Base-by-base conservation (phyloP, 1,140 invertebrate species). In the Pseudomyrmex pallidus region DNA sequence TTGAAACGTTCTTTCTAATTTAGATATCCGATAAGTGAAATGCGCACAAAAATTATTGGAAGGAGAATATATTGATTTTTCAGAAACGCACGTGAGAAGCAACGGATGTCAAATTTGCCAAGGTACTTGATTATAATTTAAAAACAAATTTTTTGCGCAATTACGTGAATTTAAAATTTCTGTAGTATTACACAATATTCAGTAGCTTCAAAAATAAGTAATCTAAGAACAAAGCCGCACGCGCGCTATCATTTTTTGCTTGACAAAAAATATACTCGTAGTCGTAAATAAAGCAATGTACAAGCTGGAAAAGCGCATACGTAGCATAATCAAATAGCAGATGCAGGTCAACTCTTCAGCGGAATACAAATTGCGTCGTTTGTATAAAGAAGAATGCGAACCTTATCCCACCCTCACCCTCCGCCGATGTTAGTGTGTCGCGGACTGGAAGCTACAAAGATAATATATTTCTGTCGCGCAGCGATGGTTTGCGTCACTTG, bases 341-440 rank as follows among this genome's bases (percentile, higher is more conserved):
- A 70, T 63, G 62, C 59, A 72, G 72, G 61, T 83, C 84, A 85
- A 57, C 77, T 54, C 63, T 66, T 66, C 82, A 61, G 63, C 77
- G 63, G 84, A 88, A 90, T 90, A 88, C 76, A 90, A 88, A 90
- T 90, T 87, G 82, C 86, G 61, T 74, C 83, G 85, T 90, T 90
- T 88, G 74, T 88, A 84, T 88, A 83, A 89, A 89, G 73, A 85
- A 83, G 54, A 85, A 73, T 68, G 63, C 70, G 78, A 67, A 44
- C 54, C 57, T 46, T 85, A 64, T 56, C 48, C 25, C 17, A 52
- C n/a, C 61, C 25, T 13, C 9, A 9, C 63, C 5, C n/a, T n/a
- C n/a, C n/a, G n/a, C n/a, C 48, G 25, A 10, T 10, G 35, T 64
- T 20, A 12, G 10, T 17, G 7, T 5, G 48, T n/a, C 15, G 25